Conservation (phyloP, 2,113 vertebrate species). For the Melanerpes aurifrons region DNA sequence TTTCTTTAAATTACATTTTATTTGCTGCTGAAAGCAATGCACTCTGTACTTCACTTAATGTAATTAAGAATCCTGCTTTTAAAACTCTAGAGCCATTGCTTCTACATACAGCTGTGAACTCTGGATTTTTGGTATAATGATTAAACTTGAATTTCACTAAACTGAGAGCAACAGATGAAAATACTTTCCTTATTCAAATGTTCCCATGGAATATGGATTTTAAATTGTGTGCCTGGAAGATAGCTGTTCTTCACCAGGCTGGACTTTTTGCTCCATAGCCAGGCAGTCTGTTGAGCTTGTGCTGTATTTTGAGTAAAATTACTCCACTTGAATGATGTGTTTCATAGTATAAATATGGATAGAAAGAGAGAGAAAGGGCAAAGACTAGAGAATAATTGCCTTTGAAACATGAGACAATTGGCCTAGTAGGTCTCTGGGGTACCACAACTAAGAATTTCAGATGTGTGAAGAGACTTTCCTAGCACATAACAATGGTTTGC, state of each 20-base stretch:
- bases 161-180: not conserved
- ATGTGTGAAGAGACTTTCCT: not conserved
- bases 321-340: not conserved
- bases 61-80: not conserved
- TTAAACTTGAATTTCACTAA: not conserved
- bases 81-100: not conserved
- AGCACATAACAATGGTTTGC: not conserved
- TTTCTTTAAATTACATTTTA: not conserved
- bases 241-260: not conserved
- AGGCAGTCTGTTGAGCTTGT: not conserved
- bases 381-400: not conserved
- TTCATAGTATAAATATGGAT: not conserved
- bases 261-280: not conserved
- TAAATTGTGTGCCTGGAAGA: not conserved
- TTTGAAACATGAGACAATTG: not conserved
- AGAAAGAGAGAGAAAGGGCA: not conserved
- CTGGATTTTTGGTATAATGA: not conserved
- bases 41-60: not conserved
- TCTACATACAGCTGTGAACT: not conserved
- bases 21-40: not conserved
- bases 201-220: not conserved
- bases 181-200: not conserved
- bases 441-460: not conserved
- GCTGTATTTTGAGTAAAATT: not conserved
- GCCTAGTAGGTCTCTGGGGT: not conserved